Conservation (phyloP, 2,113 vertebrate species). For the Poecilia latipinna region DNA sequence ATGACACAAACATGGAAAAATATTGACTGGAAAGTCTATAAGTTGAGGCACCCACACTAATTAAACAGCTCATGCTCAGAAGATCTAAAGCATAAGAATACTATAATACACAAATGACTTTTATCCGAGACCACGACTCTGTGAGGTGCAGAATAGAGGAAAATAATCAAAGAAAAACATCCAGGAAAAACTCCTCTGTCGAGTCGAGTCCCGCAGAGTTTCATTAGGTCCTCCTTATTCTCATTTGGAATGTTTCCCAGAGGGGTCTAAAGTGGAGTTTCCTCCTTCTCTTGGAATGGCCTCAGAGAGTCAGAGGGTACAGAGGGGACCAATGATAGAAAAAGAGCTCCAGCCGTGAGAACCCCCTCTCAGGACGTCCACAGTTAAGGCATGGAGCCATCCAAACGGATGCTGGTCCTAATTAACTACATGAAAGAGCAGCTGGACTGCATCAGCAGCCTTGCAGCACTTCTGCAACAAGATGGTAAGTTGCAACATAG, state of each 20-base stretch:
- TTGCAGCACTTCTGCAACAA: conserved; percentile 10
- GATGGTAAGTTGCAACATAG: conserved; percentile 7
- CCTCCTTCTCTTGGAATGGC: conserved; percentile 57
- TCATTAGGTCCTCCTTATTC: conserved; percentile 44
- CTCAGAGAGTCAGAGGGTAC: conserved; percentile 59
- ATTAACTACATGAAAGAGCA: conserved; percentile 72
- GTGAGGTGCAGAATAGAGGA: conserved; percentile 8
- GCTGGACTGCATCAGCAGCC: conserved; percentile 42
- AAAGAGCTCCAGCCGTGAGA: conserved; percentile 72
- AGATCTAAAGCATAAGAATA: conserved; percentile 6
- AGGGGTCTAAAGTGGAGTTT: conserved; percentile 49
- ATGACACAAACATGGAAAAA: conserved; percentile 27
- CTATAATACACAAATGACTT: conserved; percentile 12
- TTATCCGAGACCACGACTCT: conserved; percentile 6
- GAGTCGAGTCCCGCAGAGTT: conserved; percentile 36
- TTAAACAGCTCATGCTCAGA: conserved; percentile 4
- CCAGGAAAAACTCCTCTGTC: conserved; percentile 21
- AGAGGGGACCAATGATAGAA: conserved; percentile 59
- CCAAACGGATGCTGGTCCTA: conserved; percentile 45
- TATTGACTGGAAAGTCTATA: conserved; percentile 18
- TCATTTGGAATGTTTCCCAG: conserved; percentile 66
- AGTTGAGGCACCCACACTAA: conserved; percentile 7
- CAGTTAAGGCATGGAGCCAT: conserved; percentile 61
- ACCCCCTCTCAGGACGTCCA: conserved; percentile 49
- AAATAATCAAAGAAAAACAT: conserved; percentile 24